Evolutionary conservation across 2,113 vertebrate genomes (phyloP), one percentile per base, ranked within the genome.

Genomic region (Poicephalus meyeri): DNA sequence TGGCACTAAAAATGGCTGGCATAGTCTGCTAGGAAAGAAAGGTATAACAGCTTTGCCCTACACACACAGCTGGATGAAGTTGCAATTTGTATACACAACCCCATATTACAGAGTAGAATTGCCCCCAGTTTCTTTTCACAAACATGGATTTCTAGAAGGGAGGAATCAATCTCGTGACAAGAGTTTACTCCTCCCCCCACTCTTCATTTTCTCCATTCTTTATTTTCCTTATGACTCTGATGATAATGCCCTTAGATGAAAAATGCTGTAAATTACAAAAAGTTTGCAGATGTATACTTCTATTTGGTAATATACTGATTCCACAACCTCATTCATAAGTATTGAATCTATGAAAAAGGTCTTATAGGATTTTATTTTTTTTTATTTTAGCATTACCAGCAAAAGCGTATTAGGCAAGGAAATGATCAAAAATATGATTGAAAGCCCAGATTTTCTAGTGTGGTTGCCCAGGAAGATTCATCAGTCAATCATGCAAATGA

Each of bases 191-290:
- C 91, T 88, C 23, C 70, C 26, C 1, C 9, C 15, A 58, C 63
- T 93, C 89, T 95, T 97, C 74, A 83, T 71, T 92, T 31, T 35
- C 37, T 46, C 71, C 33, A 7, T 79, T 63, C 28, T 77, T 80
- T 49, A 41, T 92, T 91, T 68, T 95, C 94, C 89, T 95, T 95
- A 89, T 50, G 82, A 93, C 82, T 96, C 60, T 80, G 76, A 89
- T 77, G 44, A 80, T 52, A 93, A 91, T 21, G 37, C 26, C 84
- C 37, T 58, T 64, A 85, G 73, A 96, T 93, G 52, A 95, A 97
- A 95, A 96, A 88, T 84, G 28, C 44, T 94, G 24, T 35, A 92
- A 95, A 97, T 95, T 91, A 96, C 72, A 97, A 95, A 87, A 74
- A 23, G 25, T 71, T 80, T 63, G 80, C 53, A 74, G 33, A 18